A percentile compares a stretch with the other conserved stretches of the same genome.
phyloP scores from a whole-genome alignment of 2,113 vertebrate genomes.

The Poeciliopsis turrubarensis region DNA sequence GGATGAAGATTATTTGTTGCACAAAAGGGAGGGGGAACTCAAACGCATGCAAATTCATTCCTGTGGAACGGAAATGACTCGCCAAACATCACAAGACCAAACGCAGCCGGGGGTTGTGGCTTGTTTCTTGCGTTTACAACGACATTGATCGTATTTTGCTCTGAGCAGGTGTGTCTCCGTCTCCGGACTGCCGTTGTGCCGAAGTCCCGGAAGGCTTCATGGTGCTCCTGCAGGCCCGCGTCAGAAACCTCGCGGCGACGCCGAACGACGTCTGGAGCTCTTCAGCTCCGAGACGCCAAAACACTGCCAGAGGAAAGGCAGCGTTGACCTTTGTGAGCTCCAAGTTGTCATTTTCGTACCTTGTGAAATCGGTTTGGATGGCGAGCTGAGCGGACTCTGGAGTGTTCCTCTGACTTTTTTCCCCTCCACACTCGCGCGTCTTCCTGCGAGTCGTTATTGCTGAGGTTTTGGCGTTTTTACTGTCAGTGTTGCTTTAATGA shows the following conservation, averaged over 20 bases:
- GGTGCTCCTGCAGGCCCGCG: neutral
- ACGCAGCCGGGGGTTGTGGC: slow-evolving; percentile 64
- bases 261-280: slow-evolving; percentile 2
- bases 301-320: slow-evolving; percentile 7
- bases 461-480: slow-evolving; percentile 26
- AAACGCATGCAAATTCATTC: slow-evolving; percentile 70
- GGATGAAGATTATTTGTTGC: slow-evolving; percentile 57
- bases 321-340: slow-evolving; percentile 51
- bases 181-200: slow-evolving; percentile 35
- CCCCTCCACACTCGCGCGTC: slow-evolving; percentile 21
- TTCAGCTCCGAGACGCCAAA: neutral
- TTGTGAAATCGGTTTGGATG: slow-evolving; percentile 35
- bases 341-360: slow-evolving; percentile 62
- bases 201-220: slow-evolving; percentile 34
- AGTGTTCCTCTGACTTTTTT: slow-evolving; percentile 47
- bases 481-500: slow-evolving; percentile 41
- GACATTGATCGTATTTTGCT: slow-evolving; percentile 50
- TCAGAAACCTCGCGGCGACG: neutral
- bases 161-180: slow-evolving; percentile 36
- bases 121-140: slow-evolving; percentile 54
- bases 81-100: slow-evolving; percentile 59
- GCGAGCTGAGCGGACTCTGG: slow-evolving; percentile 38
- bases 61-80: slow-evolving; percentile 59
- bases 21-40: slow-evolving; percentile 62
- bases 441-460: slow-evolving; percentile 36